Percentiles rank a stretch among this genome's conserved stretches.
These are phyloP conservation scores for Neopelma chrysocephalum DNA, from an alignment of 2,797 vertebrate species.

Conservation along the genomic window DNA sequence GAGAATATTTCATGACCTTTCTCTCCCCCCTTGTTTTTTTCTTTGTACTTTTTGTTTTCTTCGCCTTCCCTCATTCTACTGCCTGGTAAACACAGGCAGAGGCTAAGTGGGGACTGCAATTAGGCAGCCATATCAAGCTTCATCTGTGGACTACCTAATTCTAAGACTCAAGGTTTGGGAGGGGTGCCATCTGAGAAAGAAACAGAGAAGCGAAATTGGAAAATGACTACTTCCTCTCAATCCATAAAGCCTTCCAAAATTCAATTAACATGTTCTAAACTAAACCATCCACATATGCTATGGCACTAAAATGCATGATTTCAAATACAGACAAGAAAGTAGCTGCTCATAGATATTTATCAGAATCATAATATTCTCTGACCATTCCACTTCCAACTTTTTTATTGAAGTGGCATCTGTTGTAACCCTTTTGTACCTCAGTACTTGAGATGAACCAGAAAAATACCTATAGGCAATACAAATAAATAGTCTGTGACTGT, in stretches of 20 bases:
- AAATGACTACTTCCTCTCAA: slow-evolving; percentile 54
- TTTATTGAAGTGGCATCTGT: background rate
- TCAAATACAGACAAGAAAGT: slow-evolving; percentile 3
- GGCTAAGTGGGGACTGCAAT: background rate
- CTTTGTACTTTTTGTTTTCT: background rate
- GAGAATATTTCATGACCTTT: background rate
- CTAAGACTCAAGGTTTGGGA: slow-evolving; percentile 7
- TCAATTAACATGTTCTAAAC: slow-evolving; percentile 58
- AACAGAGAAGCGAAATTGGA: slow-evolving; percentile 11
- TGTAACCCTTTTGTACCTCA: background rate
- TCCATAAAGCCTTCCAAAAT: slow-evolving; percentile 57
- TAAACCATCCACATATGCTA: slow-evolving; percentile 22
- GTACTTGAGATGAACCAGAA: background rate
- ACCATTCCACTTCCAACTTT: background rate
- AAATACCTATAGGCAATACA: background rate
- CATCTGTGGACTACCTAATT: background rate
- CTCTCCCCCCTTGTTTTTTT: background rate
- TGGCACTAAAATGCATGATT: background rate
- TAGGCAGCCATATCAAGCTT: background rate
- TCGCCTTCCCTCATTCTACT: background rate
- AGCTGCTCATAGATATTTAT: background rate
- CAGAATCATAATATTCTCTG: background rate
- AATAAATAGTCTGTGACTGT: background rate
- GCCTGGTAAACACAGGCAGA: background rate
- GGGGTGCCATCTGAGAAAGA: slow-evolving; percentile 31